phyloP scores from a whole-genome alignment of 2,113 vertebrate species.

The Sporophila hypoxantha region DNA sequence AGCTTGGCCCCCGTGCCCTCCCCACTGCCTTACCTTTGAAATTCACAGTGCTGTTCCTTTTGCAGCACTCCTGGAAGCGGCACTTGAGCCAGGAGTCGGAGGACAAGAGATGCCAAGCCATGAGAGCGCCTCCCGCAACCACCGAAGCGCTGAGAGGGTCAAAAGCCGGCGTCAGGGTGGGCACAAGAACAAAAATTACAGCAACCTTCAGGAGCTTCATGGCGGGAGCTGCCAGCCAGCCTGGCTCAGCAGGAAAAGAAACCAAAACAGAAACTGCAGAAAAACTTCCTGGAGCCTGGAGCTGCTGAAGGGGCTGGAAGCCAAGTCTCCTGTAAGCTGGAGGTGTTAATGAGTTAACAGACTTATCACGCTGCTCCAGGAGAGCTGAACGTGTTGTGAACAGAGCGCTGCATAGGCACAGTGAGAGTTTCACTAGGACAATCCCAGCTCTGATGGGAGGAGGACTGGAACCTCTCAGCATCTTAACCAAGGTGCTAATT shows the following conservation, averaged over 20 bases:
- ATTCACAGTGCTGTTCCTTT: not conserved
- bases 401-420: not conserved
- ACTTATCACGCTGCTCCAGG: not conserved
- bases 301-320: not conserved
- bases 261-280: not conserved
- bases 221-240: not conserved
- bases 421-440: not conserved
- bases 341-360: not conserved
- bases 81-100: constrained; percentile 6
- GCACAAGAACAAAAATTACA: not conserved
- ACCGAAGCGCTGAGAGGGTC: not conserved
- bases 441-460: not conserved
- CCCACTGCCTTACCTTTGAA: not conserved
- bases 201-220: not conserved
- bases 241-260: not conserved
- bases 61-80: constrained; percentile 8
- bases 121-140: not conserved
- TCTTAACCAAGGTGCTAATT: not conserved
- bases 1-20: not conserved
- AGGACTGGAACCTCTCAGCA: not conserved
- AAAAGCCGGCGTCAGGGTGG: not conserved
- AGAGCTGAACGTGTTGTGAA: not conserved
- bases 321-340: not conserved
- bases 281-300: not conserved
- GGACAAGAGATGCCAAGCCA: not conserved